Percentiles rank a stretch among this genome's conserved stretches.
Conservation (phyloP, 1,140 invertebrate species). For the Plutomurus gul region DNA sequence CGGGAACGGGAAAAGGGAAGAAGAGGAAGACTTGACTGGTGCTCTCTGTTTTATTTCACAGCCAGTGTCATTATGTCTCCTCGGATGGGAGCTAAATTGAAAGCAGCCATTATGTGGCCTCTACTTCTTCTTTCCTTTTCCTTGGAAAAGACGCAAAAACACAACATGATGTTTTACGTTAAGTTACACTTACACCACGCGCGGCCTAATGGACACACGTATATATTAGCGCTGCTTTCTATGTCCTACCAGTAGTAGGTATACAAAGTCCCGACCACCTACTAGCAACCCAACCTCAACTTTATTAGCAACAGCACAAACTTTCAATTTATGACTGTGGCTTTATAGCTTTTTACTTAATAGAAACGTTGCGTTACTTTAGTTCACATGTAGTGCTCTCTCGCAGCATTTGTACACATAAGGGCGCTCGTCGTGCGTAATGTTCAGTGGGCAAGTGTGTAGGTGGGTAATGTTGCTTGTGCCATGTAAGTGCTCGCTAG, state of each 20-base stretch:
- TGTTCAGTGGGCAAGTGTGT: background rate
- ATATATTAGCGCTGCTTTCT: no score
- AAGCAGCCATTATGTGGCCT: slow-evolving; percentile 16
- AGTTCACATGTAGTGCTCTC: no score
- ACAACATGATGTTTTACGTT: no score
- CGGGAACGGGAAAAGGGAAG: no score
- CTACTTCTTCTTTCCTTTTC: background rate
- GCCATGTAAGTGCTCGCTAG: background rate
- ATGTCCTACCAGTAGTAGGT: no score
- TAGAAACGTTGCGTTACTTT: background rate
- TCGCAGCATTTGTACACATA: no score
- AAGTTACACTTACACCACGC: no score
- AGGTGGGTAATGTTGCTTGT: background rate
- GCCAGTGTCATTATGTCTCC: slow-evolving; percentile 22
- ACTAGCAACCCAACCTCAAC: background rate
- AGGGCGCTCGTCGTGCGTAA: no score
- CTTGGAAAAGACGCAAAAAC: no score
- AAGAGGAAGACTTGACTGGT: background rate
- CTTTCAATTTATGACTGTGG: slow-evolving; percentile 14
- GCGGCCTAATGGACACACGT: no score
- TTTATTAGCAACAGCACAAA: slow-evolving; percentile 24
- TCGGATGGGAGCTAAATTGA: slow-evolving; percentile 20
- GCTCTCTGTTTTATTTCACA: slow-evolving; percentile 6
- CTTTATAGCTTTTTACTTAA: slow-evolving; percentile 30
- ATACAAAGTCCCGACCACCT: background rate